Base-by-base conservation (phyloP, 2,113 vertebrate genomes). In the Odontesthes bonariensis region DNA sequence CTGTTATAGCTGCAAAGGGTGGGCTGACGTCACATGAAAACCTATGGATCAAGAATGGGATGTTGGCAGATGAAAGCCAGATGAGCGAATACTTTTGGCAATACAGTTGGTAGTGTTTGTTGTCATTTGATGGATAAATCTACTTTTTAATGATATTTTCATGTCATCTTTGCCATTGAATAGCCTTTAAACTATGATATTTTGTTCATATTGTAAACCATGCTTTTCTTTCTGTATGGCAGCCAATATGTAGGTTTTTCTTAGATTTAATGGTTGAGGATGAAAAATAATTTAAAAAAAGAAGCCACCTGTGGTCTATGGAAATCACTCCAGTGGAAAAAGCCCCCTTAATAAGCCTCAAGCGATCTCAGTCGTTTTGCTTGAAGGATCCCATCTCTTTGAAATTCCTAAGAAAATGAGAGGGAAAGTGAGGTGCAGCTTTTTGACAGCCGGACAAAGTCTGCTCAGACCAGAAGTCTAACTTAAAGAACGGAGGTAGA, bases 391-490 rank as follows among this genome's bases (percentile, higher is more conserved):
- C 42, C 66, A 75, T 81, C 81, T 74, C 44, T 57, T 44, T 70
- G 33, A 86, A 88, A 77, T 68, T 56, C 46, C 17, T 38, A 6
- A 11, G 54, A 68, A 68, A 72, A 73, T 62, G 40, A 70, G 44
- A 9, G 23, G 52, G 47, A n/a, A 69, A 78, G 56, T 35, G 78
- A 63, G 62, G 75, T 80, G 73, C 53, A 78, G 68, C 51, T 64
- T 82, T 82, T 69, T 90, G 89, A 90, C 89, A 91, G 85, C 64
- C 53, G 20, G 83, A 79, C 70, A 57, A 42, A 69, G 60, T 87
- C 76, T 42, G 57, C 66, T 70, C 79, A 86, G 74, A 79, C 79
- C 3, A 5, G 47, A 69, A 58, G 59, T 73, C 38, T 71, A 73
- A 62, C 81, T 90, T 60, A 76, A 84, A 79, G 69, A 70, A 79